Conservation (phyloP, 2,797 vertebrate species). For the Syndactyla subalaris region DNA sequence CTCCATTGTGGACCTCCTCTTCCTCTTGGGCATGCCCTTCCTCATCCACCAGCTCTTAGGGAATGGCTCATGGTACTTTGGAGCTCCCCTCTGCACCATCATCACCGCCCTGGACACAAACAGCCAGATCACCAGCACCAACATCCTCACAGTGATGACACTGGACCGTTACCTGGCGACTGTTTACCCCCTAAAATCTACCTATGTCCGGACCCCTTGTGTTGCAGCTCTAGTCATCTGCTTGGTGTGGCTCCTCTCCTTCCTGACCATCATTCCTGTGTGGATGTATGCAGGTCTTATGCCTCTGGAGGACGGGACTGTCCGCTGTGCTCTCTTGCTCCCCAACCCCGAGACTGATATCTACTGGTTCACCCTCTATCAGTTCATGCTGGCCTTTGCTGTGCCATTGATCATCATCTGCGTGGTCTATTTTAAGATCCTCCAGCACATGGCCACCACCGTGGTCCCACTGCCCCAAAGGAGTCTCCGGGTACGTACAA, state of each 20-base stretch:
- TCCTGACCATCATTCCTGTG: constrained; percentile 85
- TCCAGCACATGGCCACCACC: constrained; percentile 85
- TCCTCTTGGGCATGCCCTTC: constrained; percentile 89
- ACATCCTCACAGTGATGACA: constrained; percentile 88
- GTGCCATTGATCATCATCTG: constrained; percentile 85
- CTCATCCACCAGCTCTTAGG: constrained; percentile 90
- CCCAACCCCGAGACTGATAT: constrained; percentile 81
- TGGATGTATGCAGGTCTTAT: constrained; percentile 88
- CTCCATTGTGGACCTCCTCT: constrained; percentile 86
- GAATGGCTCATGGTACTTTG: constrained; percentile 87
- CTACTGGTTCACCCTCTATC: constrained; percentile 90
- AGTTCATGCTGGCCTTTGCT: constrained; percentile 87
- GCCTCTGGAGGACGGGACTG: constrained; percentile 80
- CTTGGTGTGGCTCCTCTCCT: constrained; percentile 84
- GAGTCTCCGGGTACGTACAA: constrained; percentile 80
- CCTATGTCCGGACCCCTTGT: constrained; percentile 80
- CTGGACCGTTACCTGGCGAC: constrained; percentile 88
- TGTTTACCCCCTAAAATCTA: constrained; percentile 86
- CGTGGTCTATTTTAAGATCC: constrained; percentile 85
- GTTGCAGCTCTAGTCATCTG: constrained; percentile 78
- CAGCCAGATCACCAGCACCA: constrained; percentile 89
- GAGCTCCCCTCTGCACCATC: constrained; percentile 83
- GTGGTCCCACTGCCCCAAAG: constrained; percentile 84
- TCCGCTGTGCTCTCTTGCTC: constrained; percentile 85
- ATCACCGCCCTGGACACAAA: constrained; percentile 88